phyloP scores from a whole-genome alignment of 2,888 invertebrate species.

The Chromoteleia sp. region DNA sequence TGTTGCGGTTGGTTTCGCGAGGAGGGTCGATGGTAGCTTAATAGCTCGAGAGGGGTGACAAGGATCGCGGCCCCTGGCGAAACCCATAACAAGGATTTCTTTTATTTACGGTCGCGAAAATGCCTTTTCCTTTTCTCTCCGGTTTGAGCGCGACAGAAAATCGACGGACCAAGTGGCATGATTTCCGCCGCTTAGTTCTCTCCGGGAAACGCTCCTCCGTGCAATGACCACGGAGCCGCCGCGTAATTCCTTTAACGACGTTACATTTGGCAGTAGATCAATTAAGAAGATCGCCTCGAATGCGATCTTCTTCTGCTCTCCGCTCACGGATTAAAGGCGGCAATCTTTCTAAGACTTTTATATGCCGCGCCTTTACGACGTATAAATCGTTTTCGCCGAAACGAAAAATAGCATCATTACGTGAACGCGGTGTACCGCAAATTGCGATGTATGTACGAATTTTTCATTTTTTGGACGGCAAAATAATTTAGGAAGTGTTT shows the following conservation, averaged over 20 bases:
- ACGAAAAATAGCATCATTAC: constrained; percentile 63
- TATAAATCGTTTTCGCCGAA: constrained; percentile 67
- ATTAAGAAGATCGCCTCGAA: constrained; percentile 77
- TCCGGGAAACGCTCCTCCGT: constrained; percentile 75
- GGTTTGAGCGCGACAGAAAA: constrained; percentile 46
- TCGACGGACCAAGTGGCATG: constrained; percentile 79
- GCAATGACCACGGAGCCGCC: constrained; percentile 74
- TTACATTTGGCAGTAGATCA: constrained; percentile 83
- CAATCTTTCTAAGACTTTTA: constrained; percentile 71
- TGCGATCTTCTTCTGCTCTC: constrained; percentile 69
- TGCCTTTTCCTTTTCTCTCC: constrained; percentile 48
- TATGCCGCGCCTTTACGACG: constrained; percentile 61
- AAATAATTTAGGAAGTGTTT: background rate
- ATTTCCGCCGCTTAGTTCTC: constrained; percentile 77
- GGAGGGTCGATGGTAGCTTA: constrained; percentile 70
- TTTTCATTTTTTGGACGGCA: constrained; percentile 44
- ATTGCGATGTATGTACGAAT: constrained; percentile 54
- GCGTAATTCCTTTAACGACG: constrained; percentile 74
- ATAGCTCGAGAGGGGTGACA: constrained; percentile 69
- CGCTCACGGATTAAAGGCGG: constrained; percentile 69
- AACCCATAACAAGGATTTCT: constrained; percentile 84
- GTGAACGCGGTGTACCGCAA: constrained; percentile 42
- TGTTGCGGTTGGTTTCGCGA: constrained; percentile 68
- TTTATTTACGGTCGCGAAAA: constrained; percentile 83
- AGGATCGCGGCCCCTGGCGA: constrained; percentile 77